Base-by-base conservation (phyloP, 2,888 invertebrate genomes). In the Nemotelus nigrinus region DNA sequence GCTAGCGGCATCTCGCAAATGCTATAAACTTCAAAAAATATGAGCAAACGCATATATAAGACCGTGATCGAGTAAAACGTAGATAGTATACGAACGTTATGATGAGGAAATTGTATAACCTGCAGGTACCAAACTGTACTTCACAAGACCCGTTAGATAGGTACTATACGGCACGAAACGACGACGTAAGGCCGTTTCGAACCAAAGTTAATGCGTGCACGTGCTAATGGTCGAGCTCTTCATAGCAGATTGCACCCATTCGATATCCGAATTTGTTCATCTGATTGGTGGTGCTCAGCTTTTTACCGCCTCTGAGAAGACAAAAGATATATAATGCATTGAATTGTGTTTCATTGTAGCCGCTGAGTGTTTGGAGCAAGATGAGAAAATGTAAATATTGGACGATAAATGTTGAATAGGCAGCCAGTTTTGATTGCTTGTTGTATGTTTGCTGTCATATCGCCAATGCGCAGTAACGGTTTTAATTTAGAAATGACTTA, bases 131-230 rank as follows among this genome's bases (percentile, higher is more conserved):
- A 4, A 25, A 57, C n/a, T 57, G 57, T 57, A 25, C 57, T 10
- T 63, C 25, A 63, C 43, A 3, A 2, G 63, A 8, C 39, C 39
- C 63, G 43, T 63, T 63, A 43, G 4, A 63, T 43, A 63, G 63
- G 63, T 63, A 63, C 53, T 53, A 6, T 53, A 6, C 53, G 43
- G 6, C 6, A 4, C 41, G 39, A 2, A 25, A 25, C 8, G 25
- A 44, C 63, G 60, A 72, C 4, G 60, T 5, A 39, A 58, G 74
- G 48, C 55, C 60, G 57, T 74, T 60, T 60, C n/a, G 74, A 55
- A 74, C 60, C 5, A 76, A 79, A 79, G 76, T 81, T 82, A 86
- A 86, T 85, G 85, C 84, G 83, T 85, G 86, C 86, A 86, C 87
- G 86, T 86, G 86, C 84, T 86, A 86, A 86, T 85, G 84, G 85